A percentile compares a stretch with the other conserved stretches of the same genome.
phyloP scores from a whole-genome alignment of 2,797 vertebrate genomes.

The Aplochiton taeniatus region DNA sequence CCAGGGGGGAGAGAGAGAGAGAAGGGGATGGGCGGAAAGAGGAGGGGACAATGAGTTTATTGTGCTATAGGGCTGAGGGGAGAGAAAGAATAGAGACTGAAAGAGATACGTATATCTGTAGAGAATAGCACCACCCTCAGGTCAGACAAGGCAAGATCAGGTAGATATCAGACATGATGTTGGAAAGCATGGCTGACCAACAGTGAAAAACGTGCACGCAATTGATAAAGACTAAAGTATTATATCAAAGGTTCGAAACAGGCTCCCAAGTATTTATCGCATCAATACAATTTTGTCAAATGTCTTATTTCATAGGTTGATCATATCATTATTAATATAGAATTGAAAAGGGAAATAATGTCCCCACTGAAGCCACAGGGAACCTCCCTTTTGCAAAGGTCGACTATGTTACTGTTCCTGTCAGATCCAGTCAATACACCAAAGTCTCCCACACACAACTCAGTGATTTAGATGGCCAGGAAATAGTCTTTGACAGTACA shows the following conservation, averaged over 20 bases:
- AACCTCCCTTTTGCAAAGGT: neutral
- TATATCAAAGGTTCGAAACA: neutral
- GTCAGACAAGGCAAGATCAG: conserved; percentile 35
- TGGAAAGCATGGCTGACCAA: no score
- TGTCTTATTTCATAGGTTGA: neutral
- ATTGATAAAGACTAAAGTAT: no score
- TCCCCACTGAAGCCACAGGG: conserved; percentile 7
- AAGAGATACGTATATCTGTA: conserved; percentile 65
- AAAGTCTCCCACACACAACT: conserved; percentile 3
- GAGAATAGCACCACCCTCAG: conserved; percentile 89
- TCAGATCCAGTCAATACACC: conserved; percentile 10
- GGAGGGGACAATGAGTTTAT: conserved; percentile 82
- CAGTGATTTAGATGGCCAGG: conserved; percentile 15
- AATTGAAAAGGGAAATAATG: conserved; percentile 14
- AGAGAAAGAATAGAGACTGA: conserved; percentile 7
- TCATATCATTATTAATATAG: neutral
- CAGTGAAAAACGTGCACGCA: no score
- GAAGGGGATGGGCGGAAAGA: conserved; percentile 51
- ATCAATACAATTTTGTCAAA: neutral
- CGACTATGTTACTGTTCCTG: conserved; percentile 11
- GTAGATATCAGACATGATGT: no score
- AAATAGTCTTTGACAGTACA: conserved; percentile 18
- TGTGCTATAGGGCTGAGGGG: conserved; percentile 59
- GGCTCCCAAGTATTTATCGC: neutral
- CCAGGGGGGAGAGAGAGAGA: conserved; percentile 36